A percentile compares a stretch with the other conserved stretches of the same genome.
These are phyloP conservation scores for Suricata suricatta DNA, from an alignment of 2,113 vertebrate genomes.

Conservation along the genomic window DNA sequence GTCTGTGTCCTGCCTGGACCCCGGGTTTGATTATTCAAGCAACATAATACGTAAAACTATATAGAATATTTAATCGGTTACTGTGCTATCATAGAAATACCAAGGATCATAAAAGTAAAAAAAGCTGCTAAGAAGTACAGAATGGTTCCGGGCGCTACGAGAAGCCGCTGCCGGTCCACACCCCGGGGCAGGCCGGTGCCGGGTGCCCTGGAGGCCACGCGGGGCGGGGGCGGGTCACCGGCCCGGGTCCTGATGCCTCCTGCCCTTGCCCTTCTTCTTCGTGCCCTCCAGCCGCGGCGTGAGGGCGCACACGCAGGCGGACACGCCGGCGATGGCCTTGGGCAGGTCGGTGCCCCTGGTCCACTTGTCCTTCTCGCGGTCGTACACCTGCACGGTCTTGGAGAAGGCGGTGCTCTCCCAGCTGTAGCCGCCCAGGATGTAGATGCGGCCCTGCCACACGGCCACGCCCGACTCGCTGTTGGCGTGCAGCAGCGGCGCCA, in stretches of 20 bases:
- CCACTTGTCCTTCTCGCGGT: conserved; percentile 90
- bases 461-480: conserved; percentile 95
- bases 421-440: conserved; percentile 96
- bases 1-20: neutral
- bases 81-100: conserved; percentile 55
- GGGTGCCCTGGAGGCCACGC: accelerated
- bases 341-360: conserved; percentile 91
- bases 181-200: accelerated
- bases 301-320: conserved; percentile 92
- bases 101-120: conserved; percentile 55
- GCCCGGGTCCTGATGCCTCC: conserved; percentile 80
- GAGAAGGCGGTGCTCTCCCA: conserved; percentile 96
- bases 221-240: conserved; percentile 64
- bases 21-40: neutral
- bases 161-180: neutral
- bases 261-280: conserved; percentile 85
- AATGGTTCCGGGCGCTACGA: neutral
- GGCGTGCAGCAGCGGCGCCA: conserved; percentile 90
- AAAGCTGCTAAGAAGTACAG: neutral
- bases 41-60: conserved; percentile 52
- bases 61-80: conserved; percentile 57
- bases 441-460: conserved; percentile 91
- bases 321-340: conserved; percentile 93
- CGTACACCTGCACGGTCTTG: conserved; percentile 92
- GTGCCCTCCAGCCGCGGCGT: conserved; percentile 86